These are phyloP conservation scores for Odobenus rosmarus DNA, from an alignment of 2,113 vertebrate species.

Conservation along the genomic window DNA sequence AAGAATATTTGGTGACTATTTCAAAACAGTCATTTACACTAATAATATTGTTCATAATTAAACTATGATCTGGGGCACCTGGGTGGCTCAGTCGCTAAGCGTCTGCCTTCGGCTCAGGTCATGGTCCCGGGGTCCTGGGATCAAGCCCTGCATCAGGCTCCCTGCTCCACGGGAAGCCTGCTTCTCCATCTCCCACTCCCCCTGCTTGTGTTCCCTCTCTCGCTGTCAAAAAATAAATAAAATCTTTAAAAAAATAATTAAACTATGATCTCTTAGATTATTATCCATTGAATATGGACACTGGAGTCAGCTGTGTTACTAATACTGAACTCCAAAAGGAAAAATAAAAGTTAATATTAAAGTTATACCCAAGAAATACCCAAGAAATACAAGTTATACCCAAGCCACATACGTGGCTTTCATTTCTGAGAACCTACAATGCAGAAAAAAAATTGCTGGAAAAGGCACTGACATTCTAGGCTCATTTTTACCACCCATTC, in stretches of 20 bases:
- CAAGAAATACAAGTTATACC: background rate
- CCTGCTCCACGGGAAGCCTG: too few species aligned
- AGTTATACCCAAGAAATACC: background rate
- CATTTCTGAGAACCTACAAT: background rate
- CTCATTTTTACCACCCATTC: background rate
- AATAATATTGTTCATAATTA: background rate
- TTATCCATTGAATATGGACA: background rate
- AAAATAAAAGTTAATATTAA: conserved; percentile 1
- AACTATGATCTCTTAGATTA: background rate
- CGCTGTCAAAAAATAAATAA: too few species aligned
- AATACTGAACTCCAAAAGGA: background rate
- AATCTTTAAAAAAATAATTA: background rate
- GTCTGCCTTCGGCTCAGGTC: too few species aligned
- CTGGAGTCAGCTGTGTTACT: background rate
- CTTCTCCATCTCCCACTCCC: too few species aligned
- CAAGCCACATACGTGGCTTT: background rate
- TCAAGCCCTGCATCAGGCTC: too few species aligned
- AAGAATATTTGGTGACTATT: background rate
- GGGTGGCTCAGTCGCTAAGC: too few species aligned
- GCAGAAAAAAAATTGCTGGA: background rate
- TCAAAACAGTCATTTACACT: background rate
- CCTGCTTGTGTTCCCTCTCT: too few species aligned
- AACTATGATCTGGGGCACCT: too few species aligned
- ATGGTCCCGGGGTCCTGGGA: too few species aligned
- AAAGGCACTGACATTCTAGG: background rate